These are phyloP conservation scores for Gymnoscelis rufifasciata DNA, from an alignment of 2,888 invertebrate species.

Conservation along the genomic window DNA sequence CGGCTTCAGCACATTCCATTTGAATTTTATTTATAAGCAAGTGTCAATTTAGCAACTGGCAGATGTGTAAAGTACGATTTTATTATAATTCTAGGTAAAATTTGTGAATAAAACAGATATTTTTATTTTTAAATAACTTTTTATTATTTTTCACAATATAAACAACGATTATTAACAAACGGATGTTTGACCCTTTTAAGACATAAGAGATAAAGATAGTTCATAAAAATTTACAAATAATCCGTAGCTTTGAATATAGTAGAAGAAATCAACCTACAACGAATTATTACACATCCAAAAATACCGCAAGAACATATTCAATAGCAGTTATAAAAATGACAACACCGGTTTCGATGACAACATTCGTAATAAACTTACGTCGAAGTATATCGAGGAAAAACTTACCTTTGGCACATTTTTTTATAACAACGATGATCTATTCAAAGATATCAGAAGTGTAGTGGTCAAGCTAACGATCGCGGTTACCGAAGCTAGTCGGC, in stretches of 20 bases:
- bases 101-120: slow-evolving; percentile 17
- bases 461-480: slow-evolving; percentile 10
- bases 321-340: no score
- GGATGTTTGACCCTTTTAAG: no score
- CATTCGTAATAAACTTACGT: no score
- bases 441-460: slow-evolving; percentile 10
- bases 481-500: slow-evolving; percentile 28
- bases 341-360: no score
- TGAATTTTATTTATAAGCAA: slow-evolving; percentile 74
- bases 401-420: background rate
- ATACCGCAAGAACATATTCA: no score
- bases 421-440: slow-evolving; percentile 6
- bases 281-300: no score
- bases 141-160: slow-evolving; percentile 1
- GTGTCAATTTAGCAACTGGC: slow-evolving; percentile 70
- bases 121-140: slow-evolving; percentile 11
- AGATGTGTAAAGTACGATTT: slow-evolving; percentile 43
- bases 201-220: no score
- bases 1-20: slow-evolving; percentile 69
- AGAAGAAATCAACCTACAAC: no score
- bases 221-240: no score
- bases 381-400: no score
- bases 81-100: slow-evolving; percentile 11
- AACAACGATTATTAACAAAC: background rate
- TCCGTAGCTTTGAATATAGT: no score